Conservation (phyloP, 2,888 invertebrate genomes). For the Marasmarcha lunaedactyla region DNA sequence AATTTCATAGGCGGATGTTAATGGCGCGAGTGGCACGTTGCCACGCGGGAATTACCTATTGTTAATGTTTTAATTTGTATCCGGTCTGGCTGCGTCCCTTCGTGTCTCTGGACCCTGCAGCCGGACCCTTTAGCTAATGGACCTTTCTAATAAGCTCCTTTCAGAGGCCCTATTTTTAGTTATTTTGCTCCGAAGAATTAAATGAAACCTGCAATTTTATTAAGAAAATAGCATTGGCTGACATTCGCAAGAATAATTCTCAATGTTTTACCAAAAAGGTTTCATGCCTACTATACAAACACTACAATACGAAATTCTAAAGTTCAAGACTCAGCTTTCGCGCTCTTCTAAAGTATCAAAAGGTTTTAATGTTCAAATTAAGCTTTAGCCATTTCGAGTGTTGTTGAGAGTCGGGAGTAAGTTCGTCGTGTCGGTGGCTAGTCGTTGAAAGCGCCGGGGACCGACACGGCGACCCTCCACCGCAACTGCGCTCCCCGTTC, state of each 20-base stretch:
- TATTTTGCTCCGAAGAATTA: no score
- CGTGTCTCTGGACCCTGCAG: slow-evolving; percentile 17
- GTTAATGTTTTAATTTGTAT: slow-evolving; percentile 65
- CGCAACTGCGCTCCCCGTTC: slow-evolving; percentile 43
- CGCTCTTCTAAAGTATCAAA: no score
- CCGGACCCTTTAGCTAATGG: slow-evolving; percentile 12
- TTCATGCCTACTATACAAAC: no score
- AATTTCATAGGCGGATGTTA: slow-evolving; percentile 51
- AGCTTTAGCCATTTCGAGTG: slow-evolving; percentile 11
- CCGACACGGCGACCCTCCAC: slow-evolving; percentile 31
- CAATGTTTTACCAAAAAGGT: no score
- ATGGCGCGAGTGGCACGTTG: slow-evolving; percentile 55
- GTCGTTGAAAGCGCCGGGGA: slow-evolving; percentile 36
- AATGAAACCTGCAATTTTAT: no score
- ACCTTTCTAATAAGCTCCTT: background rate
- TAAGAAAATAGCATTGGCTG: no score
- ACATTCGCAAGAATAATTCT: no score
- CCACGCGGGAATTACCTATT: slow-evolving; percentile 56
- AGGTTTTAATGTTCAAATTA: no score
- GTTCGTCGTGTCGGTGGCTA: slow-evolving; percentile 41
- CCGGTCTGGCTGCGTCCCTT: slow-evolving; percentile 20
- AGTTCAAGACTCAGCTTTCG: no score
- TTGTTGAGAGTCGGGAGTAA: slow-evolving; percentile 31
- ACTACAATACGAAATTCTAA: no score
- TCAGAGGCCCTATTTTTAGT: no score